Evolutionary conservation across 1,140 invertebrate species (phyloP), one percentile per base, ranked within the genome.

Genomic region (Charaxes varanes): DNA sequence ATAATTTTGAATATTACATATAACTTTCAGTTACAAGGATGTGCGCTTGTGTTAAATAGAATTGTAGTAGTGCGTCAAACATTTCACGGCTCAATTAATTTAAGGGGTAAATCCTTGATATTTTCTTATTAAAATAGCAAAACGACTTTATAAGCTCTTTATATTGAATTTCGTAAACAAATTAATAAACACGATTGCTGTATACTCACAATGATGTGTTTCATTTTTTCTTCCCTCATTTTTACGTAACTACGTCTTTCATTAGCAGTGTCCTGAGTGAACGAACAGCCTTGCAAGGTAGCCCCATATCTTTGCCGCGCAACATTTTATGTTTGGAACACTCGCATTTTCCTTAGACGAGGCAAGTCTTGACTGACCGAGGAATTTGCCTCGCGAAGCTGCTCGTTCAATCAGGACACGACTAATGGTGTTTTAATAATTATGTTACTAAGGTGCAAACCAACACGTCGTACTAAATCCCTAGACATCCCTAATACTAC

Each of bases 141-240:
- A 48, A 19, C 33, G 48, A 43, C 21, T 44, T 44, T 36, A 21
- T 44, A 44, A 52, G 36, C 32, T 35, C 46, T 51, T 52, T 44
- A 41, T 49, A 42, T 53, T 49, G 35, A 46, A 30, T 57, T 50
- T 58, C 49, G 50, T 58, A 50, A 30, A 41, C 38, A 36, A 43
- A 50, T 38, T 49, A 57, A 53, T 57, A 53, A 57, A 57, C 54
- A 57, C 44, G 23, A 53, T 53, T 57, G 54, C 42, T 57, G 49
- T 57, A 53, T 53, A 56, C 41, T 44, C 24, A 36, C 24, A 11
- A 8, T 12, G n/a, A 28, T 24, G 28, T 35, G 32, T 44, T 36
- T 45, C 32, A 45, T 45, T 45, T 45, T 6, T 30, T n/a, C n/a
- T 2, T 4, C 21, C 18, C 5, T 21, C 2, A 11, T 14, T 3